phyloP scores from a whole-genome alignment of 2,113 vertebrate species.

The Amia ocellicauda region DNA sequence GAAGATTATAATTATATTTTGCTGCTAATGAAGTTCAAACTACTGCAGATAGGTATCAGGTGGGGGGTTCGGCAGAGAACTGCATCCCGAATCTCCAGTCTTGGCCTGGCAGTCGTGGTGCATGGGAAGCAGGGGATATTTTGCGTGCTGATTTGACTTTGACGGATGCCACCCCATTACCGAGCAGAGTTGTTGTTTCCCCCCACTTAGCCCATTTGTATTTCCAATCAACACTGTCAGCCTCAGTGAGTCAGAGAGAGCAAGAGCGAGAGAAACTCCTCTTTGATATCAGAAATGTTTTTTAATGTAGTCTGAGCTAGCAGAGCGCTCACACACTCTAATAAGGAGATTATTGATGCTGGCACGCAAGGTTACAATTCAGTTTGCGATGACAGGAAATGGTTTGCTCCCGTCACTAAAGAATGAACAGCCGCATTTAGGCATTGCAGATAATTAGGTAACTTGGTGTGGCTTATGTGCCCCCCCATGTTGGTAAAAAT shows the following conservation, averaged over 20 bases:
- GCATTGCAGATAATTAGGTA: background rate
- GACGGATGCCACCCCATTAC: background rate
- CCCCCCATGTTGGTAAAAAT: no score
- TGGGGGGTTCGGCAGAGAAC: no score
- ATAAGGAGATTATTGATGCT: slow-evolving; percentile 10
- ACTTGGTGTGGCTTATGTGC: no score
- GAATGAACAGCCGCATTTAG: background rate
- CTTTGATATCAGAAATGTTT: slow-evolving; percentile 15
- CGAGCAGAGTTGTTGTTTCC: background rate
- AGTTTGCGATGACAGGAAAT: background rate
- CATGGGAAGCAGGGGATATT: background rate
- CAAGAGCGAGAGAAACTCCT: background rate
- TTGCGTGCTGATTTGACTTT: background rate
- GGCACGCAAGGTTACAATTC: background rate
- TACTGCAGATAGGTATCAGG: no score
- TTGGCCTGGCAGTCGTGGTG: no score
- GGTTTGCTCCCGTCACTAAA: background rate
- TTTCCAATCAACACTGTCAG: background rate
- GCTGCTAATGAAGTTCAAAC: no score
- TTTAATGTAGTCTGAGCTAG: slow-evolving; percentile 7
- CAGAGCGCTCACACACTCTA: background rate
- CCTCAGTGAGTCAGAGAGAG: background rate
- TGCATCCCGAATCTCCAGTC: no score
- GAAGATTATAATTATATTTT: no score
- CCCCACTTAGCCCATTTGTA: background rate